Conservation (phyloP, 1,140 invertebrate genomes). For the Agrypnia vestita region DNA sequence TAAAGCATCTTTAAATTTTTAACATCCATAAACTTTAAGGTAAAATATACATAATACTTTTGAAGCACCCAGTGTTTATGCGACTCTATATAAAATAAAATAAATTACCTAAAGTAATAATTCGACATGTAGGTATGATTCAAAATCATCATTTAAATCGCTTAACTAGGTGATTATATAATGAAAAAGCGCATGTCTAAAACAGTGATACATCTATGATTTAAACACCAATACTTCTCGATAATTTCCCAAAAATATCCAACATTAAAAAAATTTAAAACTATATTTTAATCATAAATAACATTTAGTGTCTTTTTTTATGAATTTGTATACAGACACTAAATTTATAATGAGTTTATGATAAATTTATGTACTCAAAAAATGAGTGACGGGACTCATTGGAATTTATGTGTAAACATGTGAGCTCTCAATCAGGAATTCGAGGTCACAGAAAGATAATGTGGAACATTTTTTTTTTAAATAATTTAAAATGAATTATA, state of each 20-base stretch:
- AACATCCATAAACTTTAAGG: conserved; percentile 33
- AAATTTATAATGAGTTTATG: too few relatives aligned
- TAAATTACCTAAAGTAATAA: conserved; percentile 16
- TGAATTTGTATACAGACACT: too few relatives aligned
- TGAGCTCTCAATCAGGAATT: too few relatives aligned
- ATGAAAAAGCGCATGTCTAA: conserved; percentile 29
- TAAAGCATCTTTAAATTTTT: conserved; percentile 34
- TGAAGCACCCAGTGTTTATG: conserved; percentile 30
- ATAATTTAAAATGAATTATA: too few relatives aligned
- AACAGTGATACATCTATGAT: conserved; percentile 30
- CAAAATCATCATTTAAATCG: conserved; percentile 1
- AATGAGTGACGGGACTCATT: too few relatives aligned
- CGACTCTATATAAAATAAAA: neutral
- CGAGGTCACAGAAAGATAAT: too few relatives aligned
- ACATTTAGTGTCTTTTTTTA: too few relatives aligned
- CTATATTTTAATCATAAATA: too few relatives aligned
- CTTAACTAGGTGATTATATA: conserved; percentile 8
- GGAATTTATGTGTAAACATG: too few relatives aligned
- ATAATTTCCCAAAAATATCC: neutral
- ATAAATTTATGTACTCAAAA: too few relatives aligned
- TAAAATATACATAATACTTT: conserved; percentile 42
- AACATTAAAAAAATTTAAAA: neutral
- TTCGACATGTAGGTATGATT: conserved; percentile 43
- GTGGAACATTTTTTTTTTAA: too few relatives aligned
- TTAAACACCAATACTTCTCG: conserved; percentile 6